These are phyloP conservation scores for Penaeus japonicus DNA, from an alignment of 1,140 invertebrate species.

Conservation along the genomic window DNA sequence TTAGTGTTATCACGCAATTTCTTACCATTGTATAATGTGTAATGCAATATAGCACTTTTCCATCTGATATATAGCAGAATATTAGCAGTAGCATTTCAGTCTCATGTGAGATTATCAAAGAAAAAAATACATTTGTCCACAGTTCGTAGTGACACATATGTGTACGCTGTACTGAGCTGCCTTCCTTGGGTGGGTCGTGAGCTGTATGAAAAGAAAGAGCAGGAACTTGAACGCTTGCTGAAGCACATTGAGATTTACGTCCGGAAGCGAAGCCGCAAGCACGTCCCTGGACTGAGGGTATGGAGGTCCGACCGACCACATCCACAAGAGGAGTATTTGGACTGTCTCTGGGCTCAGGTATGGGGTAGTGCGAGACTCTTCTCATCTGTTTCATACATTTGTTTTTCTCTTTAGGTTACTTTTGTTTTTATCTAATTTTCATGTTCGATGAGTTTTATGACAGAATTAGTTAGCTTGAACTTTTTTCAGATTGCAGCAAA, in stretches of 20 bases:
- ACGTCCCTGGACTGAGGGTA: conserved; percentile 88
- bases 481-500: too few species aligned
- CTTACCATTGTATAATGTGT: not conserved
- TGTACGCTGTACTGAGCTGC: conserved; percentile 92
- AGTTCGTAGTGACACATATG: conserved; percentile 92
- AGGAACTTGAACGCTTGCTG: conserved; percentile 89
- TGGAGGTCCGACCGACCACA: conserved; percentile 93
- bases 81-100: not conserved
- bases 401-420: not conserved
- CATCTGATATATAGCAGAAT: not conserved
- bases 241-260: conserved; percentile 94
- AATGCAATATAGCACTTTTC: not conserved
- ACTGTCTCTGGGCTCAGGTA: conserved; percentile 93
- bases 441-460: too few species aligned
- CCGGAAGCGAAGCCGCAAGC: conserved; percentile 90
- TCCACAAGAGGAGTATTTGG: conserved; percentile 97
- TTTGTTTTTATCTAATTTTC: too few species aligned
- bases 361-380: not conserved
- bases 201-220: conserved; percentile 95
- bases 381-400: not conserved
- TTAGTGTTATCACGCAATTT: too few species aligned
- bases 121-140: not conserved
- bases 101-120: too few species aligned
- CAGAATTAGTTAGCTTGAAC: too few species aligned
- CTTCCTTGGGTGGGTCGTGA: conserved; percentile 96